Evolutionary conservation across 1,140 invertebrate genomes (phyloP).

Genomic region (Solen grandis): DNA sequence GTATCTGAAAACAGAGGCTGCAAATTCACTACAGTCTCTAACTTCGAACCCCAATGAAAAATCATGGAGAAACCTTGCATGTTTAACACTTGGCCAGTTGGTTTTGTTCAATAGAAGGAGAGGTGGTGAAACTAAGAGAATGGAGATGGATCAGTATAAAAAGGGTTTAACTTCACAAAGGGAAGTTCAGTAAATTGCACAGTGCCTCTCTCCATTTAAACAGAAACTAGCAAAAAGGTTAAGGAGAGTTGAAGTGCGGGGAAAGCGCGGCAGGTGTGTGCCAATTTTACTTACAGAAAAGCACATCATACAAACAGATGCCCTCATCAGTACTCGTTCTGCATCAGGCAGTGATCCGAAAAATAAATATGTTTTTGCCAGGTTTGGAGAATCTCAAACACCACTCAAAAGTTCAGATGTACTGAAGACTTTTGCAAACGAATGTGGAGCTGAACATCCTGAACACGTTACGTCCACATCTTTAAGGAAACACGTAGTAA

Average conservation of each 20-base stretch:
- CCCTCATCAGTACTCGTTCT: not conserved
- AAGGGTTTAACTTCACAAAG: not conserved
- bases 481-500: slow-evolving; percentile 42
- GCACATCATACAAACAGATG: no score
- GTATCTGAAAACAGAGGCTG: slow-evolving; percentile 13
- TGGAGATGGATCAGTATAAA: not conserved
- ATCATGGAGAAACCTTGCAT: slow-evolving; percentile 6
- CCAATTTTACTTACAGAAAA: no score
- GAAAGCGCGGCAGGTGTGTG: slow-evolving; percentile 27
- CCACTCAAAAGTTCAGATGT: slow-evolving; percentile 5
- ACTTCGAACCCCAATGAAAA: not conserved
- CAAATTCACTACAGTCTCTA: not conserved
- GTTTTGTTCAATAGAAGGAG: slow-evolving; percentile 36
- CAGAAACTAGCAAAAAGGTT: not conserved
- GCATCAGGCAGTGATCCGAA: not conserved
- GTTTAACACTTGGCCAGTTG: slow-evolving; percentile 25
- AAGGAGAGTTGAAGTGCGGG: slow-evolving; percentile 23
- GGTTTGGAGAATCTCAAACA: not conserved
- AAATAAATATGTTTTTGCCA: slow-evolving; percentile 23
- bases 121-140: slow-evolving; percentile 31
- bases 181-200: not conserved
- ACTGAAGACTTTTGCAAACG: slow-evolving; percentile 3
- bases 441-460: slow-evolving; percentile 5
- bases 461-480: not conserved
- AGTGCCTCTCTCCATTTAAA: not conserved